Conservation (phyloP, 2,797 vertebrate species). For the Chanos chanos region DNA sequence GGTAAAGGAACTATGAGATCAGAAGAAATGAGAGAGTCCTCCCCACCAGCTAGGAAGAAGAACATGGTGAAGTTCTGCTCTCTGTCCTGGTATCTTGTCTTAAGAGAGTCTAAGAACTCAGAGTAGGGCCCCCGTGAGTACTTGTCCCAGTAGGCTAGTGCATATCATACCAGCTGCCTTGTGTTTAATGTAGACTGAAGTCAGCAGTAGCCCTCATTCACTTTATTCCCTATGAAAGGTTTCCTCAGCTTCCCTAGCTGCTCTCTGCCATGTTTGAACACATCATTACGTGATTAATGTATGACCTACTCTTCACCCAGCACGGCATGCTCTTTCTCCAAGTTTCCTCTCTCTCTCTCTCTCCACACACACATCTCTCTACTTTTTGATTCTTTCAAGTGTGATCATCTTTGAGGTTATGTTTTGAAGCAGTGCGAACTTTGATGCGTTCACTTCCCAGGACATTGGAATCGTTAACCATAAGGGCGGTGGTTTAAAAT, state of each 20-base stretch:
- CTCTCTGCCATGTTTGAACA: slow-evolving; percentile 13
- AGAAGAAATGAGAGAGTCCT: no score
- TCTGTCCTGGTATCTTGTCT: background rate
- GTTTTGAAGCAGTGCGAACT: no score
- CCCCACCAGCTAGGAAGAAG: no score
- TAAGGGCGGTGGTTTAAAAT: no score
- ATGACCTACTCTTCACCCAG: slow-evolving; percentile 19
- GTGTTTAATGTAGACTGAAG: slow-evolving; percentile 54
- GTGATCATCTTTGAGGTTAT: no score
- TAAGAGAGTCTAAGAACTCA: slow-evolving; percentile 6
- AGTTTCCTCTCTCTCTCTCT: slow-evolving; percentile 3
- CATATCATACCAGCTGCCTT: slow-evolving; percentile 56
- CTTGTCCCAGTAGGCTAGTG: slow-evolving; percentile 26
- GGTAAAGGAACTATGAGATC: no score
- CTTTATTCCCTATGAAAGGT: slow-evolving; percentile 24
- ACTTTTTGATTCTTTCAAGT: no score
- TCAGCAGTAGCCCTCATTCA: slow-evolving; percentile 35
- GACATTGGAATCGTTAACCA: no score
- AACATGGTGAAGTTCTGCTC: background rate
- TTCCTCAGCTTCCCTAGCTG: slow-evolving; percentile 5
- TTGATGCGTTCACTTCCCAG: no score
- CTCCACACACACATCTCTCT: slow-evolving; percentile 1
- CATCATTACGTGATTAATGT: slow-evolving; percentile 28
- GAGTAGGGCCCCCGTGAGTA: slow-evolving; percentile 53
- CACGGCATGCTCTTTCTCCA: background rate